A percentile compares a stretch with the other conserved stretches of the same genome.
Evolutionary conservation across 2,888 invertebrate species (phyloP).

Genomic region (Trichogramma evanescens): DNA sequence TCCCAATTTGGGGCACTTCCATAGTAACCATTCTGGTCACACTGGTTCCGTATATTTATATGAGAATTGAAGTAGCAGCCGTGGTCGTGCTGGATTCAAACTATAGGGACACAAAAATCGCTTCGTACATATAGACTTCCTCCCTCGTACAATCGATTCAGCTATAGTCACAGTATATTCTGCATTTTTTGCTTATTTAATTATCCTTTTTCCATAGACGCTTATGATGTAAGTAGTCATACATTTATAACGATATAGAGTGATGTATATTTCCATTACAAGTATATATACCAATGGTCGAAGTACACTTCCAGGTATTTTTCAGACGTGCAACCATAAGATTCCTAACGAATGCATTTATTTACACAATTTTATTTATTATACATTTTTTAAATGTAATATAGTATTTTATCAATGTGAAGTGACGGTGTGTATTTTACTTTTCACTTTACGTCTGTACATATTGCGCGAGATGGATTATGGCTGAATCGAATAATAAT

Average conservation of each 20-base stretch:
- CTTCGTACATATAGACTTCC: neutral
- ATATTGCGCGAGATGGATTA: constrained; percentile 15
- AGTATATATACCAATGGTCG: constrained; percentile 27
- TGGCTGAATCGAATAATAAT: constrained; percentile 9
- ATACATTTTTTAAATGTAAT: constrained; percentile 25
- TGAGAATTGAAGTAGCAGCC: constrained; percentile 34
- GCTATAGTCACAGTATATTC: neutral
- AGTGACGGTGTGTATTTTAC: constrained; percentile 4
- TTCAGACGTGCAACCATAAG: constrained; percentile 39
- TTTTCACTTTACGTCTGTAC: neutral
- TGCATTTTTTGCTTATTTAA: neutral
- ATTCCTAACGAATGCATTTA: constrained; percentile 45
- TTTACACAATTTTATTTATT: constrained; percentile 11
- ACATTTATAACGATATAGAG: constrained; percentile 21
- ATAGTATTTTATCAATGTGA: constrained; percentile 9
- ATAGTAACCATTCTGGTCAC: constrained; percentile 49
- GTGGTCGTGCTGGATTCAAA: constrained; percentile 41
- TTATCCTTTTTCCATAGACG: neutral
- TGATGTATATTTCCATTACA: constrained; percentile 27
- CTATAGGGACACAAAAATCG: constrained; percentile 33
- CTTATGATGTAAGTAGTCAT: constrained; percentile 6
- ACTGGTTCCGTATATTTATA: constrained; percentile 47
- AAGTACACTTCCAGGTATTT: constrained; percentile 36
- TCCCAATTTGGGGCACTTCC: constrained; percentile 35
- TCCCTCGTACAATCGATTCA: neutral